Conservation (phyloP, 2,888 invertebrate genomes). For the Bedellia somnulentella region DNA sequence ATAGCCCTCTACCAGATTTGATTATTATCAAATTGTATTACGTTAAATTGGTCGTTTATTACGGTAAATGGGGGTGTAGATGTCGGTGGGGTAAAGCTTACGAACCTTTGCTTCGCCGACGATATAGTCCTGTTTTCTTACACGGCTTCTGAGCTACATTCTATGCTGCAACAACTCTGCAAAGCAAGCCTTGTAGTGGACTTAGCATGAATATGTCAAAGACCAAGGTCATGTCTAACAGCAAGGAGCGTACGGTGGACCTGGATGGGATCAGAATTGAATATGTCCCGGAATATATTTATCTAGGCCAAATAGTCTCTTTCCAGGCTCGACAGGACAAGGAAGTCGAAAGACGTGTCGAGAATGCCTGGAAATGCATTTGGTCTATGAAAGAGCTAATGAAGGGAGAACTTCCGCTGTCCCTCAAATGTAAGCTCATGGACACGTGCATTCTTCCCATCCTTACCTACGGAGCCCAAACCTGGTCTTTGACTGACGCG, state of each 20-base stretch:
- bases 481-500: neutral
- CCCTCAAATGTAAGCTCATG: slow-evolving; percentile 1
- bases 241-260: neutral
- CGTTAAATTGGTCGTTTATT: no score
- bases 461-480: slow-evolving; percentile 1
- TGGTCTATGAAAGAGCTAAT: slow-evolving; percentile 3
- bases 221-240: neutral
- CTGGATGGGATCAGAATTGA: neutral
- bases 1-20: no score
- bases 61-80: slow-evolving; percentile 5
- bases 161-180: slow-evolving; percentile 1
- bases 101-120: no score
- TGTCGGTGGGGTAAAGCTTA: neutral
- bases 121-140: slow-evolving; percentile 1
- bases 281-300: slow-evolving; percentile 1
- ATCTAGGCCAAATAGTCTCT: slow-evolving; percentile 1
- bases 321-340: neutral
- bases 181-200: slow-evolving; percentile 1
- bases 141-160: neutral
- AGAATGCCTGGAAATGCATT: neutral
- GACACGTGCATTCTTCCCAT: slow-evolving; percentile 1
- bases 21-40: no score
- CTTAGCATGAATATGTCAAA: slow-evolving; percentile 1
- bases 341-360: neutral
- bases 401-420: neutral